Evolutionary conservation across 2,888 invertebrate species (phyloP), one percentile per base, ranked within the genome.

Genomic region (Willowsia nigromaculata): DNA sequence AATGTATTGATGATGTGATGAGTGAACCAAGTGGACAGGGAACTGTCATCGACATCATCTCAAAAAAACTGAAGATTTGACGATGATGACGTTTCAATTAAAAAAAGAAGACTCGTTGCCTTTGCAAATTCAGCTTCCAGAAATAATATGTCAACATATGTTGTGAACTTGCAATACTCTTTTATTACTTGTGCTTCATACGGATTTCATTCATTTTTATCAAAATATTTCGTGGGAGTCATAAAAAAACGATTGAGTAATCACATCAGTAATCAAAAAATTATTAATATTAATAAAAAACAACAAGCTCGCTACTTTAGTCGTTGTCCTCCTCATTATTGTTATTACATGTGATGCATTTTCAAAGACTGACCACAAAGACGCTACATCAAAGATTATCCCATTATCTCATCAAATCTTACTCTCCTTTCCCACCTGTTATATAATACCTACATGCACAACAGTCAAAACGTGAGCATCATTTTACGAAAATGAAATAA

Each of bases 11-110:
- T 25, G 74, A 1, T 50, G 50, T 30, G 76, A 76, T 76, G 76
- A 76, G 50, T 76, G 76, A 76, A 50, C 50, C 15, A n/a, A 30
- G 76, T 76, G 76, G 50, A 76, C 76, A 76, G 76, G 50, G 50
- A 76, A 76, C 76, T 76, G 76, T 76, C 76, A 76, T 76, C 74
- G 11, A 30, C 27, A 50, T 50, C 27, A 47, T 71, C 15, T 5
- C 18, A 15, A 47, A 6, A 2, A 27, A 1, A 25, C 6, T 22
- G 56, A 56, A 9, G 6, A 25, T 6, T 25, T n/a, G 9, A 71
- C 18, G 11, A 71, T 22, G 0, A 22, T 11, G 22, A 50, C 76
- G 22, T 33, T 76, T 50, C 50, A 50, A 76, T 47, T 76, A 76
- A 30, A 27, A 68, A 71, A 33, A 56, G 18, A 9, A 56, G 18